phyloP scores from a whole-genome alignment of 1,140 invertebrate genomes.

The Hycleus phaleratus region DNA sequence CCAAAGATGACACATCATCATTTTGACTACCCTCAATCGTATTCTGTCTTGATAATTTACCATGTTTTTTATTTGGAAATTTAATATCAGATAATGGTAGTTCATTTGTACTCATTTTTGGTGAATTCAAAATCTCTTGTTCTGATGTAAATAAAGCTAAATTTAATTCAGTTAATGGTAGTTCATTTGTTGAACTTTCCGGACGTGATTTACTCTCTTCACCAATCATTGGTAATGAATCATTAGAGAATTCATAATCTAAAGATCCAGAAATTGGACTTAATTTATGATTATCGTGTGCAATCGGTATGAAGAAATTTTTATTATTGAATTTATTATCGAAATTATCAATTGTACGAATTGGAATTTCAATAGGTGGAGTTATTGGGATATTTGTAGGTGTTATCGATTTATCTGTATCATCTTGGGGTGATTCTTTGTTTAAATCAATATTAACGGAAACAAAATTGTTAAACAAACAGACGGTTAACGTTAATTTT shows the following conservation, averaged over 20 bases:
- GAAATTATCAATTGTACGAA: conserved; percentile 15
- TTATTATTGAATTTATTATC: not conserved
- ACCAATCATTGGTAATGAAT: conserved; percentile 23
- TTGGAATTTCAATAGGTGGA: conserved; percentile 20
- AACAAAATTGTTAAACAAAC: conserved; percentile 2
- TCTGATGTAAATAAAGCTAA: conserved; percentile 35
- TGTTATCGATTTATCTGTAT: conserved; percentile 26
- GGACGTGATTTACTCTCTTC: conserved; percentile 9
- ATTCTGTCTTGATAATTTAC: conserved; percentile 22
- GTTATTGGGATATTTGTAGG: conserved; percentile 26
- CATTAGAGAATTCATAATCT: conserved; percentile 29
- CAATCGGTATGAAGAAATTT: conserved; percentile 3
- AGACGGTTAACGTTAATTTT: too few species aligned
- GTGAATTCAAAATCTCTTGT: conserved; percentile 38
- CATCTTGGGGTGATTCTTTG: conserved; percentile 21
- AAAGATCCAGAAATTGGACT: conserved; percentile 37
- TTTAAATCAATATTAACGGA: conserved; percentile 13
- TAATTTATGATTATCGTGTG: conserved; percentile 21
- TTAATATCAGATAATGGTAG: conserved; percentile 50
- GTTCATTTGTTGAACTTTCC: conserved; percentile 43
- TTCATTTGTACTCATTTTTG: conserved; percentile 48
- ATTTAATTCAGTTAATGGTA: conserved; percentile 41
- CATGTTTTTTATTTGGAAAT: conserved; percentile 26
- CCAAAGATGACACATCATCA: conserved; percentile 27
- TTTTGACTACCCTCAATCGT: conserved; percentile 26